Base-by-base conservation (phyloP, 2,888 invertebrate species). In the Oscheius sp. region DNA sequence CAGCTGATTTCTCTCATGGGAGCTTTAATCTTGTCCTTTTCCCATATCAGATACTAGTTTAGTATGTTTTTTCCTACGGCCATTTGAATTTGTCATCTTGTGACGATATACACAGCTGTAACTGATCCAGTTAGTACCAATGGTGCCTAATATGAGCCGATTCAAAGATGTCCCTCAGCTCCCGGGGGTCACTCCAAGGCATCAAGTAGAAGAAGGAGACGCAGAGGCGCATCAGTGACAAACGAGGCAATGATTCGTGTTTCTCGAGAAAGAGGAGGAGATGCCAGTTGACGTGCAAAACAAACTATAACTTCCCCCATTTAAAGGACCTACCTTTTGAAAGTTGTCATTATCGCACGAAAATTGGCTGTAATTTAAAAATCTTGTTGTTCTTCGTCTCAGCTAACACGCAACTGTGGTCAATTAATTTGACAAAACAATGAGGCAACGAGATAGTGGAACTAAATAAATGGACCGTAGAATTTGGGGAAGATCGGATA, bases 221-320 rank as follows among this genome's bases (percentile, higher is more conserved):
- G 66, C 66, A 66, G 66, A 66, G 52, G 52, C 66, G 66, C 66
- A 66, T 66, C 66, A 66, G 66, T 66, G 66, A 66, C 66, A 66
- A 66, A 66, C 66, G 66, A 66, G 66, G 66, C 66, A 66, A 66
- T 66, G 66, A 66, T 66, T 66, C 66, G 66, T 66, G 66, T 66
- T 66, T 66, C 66, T 66, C 29, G 35, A 64, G 63, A 63, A n/a
- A n/a, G n/a, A n/a, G 43, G 43, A 63, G 63, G n/a, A 35, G 35
- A 35, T 35, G 35, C 35, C 9, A 25, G 66, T 52, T 66, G 66
- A 52, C 52, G 52, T 66, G 66, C 49, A 66, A 27, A 66, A 66
- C 66, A 66, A 66, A 49, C 52, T 52, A 29, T 25, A 27, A 27
- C 29, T 18, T 5, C 13, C 35, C 27, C 25, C 45, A 64, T 25